Evolutionary conservation across 2,888 invertebrate genomes (phyloP).

Genomic region (Amiota mariae): DNA sequence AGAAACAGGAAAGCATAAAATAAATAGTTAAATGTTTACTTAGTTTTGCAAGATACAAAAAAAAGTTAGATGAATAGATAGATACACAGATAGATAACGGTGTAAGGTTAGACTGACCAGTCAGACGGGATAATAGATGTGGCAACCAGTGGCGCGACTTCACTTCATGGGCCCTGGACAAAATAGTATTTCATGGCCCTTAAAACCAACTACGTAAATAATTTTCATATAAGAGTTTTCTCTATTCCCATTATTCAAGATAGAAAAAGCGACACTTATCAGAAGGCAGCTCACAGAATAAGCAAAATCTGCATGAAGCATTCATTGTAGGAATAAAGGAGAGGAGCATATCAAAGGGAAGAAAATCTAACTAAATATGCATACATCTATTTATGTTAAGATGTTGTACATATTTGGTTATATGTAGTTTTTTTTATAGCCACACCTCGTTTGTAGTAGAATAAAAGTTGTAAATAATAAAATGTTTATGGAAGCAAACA

Average conservation of each 20-base stretch:
- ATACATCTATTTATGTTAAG: not conserved
- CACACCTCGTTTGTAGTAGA: too few species aligned
- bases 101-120: not conserved
- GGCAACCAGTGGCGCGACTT: too few species aligned
- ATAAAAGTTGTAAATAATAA: not conserved
- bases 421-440: too few species aligned
- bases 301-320: not conserved
- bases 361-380: not conserved
- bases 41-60: not conserved
- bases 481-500: slow-evolving; percentile 11
- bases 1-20: not conserved
- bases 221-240: too few species aligned
- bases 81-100: not conserved
- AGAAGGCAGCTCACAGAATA: not conserved
- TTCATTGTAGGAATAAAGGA: too few species aligned
- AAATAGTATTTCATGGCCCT: too few species aligned
- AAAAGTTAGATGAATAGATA: not conserved
- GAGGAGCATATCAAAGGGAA: not conserved
- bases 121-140: not conserved
- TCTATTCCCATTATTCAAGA: too few species aligned
- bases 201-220: too few species aligned
- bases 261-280: not conserved
- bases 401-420: too few species aligned
- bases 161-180: too few species aligned
- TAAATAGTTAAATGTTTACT: slow-evolving; percentile 13